Percentiles rank a stretch among this genome's conserved stretches.
phyloP scores from a whole-genome alignment of 2,797 vertebrate genomes.

The Rousettus madagascariensis region DNA sequence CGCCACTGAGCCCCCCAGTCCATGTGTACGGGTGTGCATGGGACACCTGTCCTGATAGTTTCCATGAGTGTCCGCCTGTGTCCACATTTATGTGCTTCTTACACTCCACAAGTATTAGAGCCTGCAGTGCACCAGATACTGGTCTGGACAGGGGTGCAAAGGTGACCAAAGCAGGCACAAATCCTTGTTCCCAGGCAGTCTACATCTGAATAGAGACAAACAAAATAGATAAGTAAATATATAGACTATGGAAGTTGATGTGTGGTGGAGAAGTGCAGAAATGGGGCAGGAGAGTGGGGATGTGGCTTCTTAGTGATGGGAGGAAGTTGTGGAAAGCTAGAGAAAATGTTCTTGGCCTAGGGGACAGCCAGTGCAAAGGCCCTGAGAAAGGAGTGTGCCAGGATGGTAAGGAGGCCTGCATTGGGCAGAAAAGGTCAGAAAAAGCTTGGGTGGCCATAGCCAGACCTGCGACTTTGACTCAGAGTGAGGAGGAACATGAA shows the following conservation, averaged over 20 bases:
- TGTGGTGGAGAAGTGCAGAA: neutral
- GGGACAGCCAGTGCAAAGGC: neutral
- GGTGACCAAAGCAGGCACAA: neutral
- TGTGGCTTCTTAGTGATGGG: neutral
- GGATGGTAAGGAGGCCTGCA: neutral
- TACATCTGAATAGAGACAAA: neutral
- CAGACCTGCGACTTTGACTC: neutral
- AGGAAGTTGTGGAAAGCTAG: neutral
- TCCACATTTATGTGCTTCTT: neutral
- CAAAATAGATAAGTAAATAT: neutral
- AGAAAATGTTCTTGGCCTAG: neutral
- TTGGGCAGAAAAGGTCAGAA: neutral
- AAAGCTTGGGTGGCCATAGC: neutral
- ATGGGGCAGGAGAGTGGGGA: neutral
- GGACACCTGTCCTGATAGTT: neutral
- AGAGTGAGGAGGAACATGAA: constrained; percentile 29
- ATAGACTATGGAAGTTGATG: neutral
- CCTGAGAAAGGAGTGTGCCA: neutral
- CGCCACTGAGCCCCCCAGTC: neutral
- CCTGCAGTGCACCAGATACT: fast-evolving
- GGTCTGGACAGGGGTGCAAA: neutral
- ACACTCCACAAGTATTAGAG: no score
- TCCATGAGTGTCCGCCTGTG: neutral
- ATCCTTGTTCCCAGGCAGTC: neutral
- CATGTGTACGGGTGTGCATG: fast-evolving